Evolutionary conservation across 2,113 vertebrate species (phyloP).

Genomic region (Strigops habroptila): DNA sequence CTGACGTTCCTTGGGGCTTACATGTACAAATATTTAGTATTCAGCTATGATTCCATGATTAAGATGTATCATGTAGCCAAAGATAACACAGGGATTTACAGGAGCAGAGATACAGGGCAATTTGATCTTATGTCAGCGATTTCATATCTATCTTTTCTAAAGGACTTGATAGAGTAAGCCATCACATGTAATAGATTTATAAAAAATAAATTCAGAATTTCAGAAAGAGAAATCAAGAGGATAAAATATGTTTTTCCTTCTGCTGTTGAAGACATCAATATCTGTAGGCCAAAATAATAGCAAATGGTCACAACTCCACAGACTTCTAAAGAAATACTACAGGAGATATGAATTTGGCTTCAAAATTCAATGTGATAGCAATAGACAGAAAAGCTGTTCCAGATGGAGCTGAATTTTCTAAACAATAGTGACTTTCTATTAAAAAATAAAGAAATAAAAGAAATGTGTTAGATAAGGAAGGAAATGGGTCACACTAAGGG

Average conservation of each 20-base stretch:
- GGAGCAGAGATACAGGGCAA: not conserved
- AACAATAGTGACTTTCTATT: not conserved
- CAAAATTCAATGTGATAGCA: not conserved
- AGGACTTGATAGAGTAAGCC: not conserved
- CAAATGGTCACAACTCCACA: not conserved
- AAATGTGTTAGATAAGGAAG: not conserved
- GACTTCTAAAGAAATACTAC: not conserved
- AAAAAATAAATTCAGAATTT: not conserved
- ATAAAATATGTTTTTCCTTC: not conserved
- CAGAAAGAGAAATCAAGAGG: not conserved
- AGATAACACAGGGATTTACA: constrained; percentile 41
- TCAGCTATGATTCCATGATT: constrained; percentile 61
- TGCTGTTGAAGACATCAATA: not conserved
- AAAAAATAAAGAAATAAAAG: not conserved
- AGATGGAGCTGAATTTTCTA: not conserved
- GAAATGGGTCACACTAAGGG: not conserved
- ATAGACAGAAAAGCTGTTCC: not conserved
- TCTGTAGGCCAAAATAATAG: not conserved
- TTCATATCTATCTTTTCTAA: not conserved
- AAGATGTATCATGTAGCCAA: constrained; percentile 54
- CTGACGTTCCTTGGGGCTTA: constrained; percentile 56
- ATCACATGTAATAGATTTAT: not conserved
- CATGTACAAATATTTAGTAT: constrained; percentile 63
- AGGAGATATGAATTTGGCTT: not conserved
- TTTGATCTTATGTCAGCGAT: not conserved